Base-by-base conservation (phyloP, 92 coral and sea anemone species). In the Zoanthus solanderi region DNA sequence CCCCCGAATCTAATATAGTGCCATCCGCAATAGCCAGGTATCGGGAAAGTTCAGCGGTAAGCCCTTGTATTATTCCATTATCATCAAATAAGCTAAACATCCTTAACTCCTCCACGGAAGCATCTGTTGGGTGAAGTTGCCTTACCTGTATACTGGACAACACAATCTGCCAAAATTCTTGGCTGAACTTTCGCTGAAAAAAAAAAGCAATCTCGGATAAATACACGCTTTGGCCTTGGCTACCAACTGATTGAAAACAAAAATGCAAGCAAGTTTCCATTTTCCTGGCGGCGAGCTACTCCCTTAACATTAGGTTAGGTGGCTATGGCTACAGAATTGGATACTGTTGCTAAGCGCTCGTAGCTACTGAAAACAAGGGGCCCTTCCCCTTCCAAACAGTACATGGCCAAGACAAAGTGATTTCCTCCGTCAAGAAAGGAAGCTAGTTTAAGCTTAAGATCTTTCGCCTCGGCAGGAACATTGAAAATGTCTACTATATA, bases 61-160 rank as follows among this genome's bases (percentile, higher is more conserved):
- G 83, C 92, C 86, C 79, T 78, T 65, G 86, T 65, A 87, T 67
- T 46, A 75, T 83, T 68, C 67, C 92, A 75, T 83, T 88, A 89
- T 83, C 63, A 82, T 83, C 84, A 81, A 90, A 61, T 52, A 87
- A 90, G n/a, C 83, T 29, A 53, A 85, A 81, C 57, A 76, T 83
- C 61, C 85, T 81, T 28, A 87, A 78, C 89, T 90, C 93, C 78
- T 90, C 87, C 52, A 86, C 84, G 60, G 88, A 84, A 52, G 87
- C 90, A 7, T 83, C 90, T 71, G 89, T 90, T 72, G 90, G 90
- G 90, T 42, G 79, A 60, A 90, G 84, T 46, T 75, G 76, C 89
- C 86, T 88, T 75, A 90, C 90, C 17, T 90, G 80, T n/a, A 90
- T n/a, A 90, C 80, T 66, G 92, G 82, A 76, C 92, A 90, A 82